Base-by-base conservation (phyloP, 2,113 vertebrate genomes). In the Bos javanicus region DNA sequence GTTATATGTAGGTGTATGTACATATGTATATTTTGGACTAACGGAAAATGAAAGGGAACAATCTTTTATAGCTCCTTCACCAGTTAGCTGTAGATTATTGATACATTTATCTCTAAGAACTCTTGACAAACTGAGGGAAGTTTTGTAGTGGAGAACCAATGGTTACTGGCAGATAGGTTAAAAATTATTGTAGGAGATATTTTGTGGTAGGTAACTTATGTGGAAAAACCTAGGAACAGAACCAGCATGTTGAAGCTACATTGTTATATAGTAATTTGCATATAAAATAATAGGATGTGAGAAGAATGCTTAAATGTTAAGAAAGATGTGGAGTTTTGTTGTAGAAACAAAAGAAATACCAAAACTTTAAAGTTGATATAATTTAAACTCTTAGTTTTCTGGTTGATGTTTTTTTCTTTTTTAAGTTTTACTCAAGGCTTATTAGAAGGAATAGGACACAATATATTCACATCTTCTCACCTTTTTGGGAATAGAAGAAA, bases 31-130 rank as follows among this genome's bases (percentile, higher is more conserved):
- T 97, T 94, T 93, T 97, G n/a, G 59, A 95, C 57, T 97, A 87
- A 96, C 57, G 95, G 76, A 93, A 89, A 95, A 64, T 95, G 46
- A 91, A 98, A 97, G 95, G 96, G 97, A 98, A 95, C 78, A 97
- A 94, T 67, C 57, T 50, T 94, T 39, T 15, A 46, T 74, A 74
- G 62, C 67, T 96, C 39, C 90, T 94, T 96, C 46, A 97, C 28
- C 21, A 94, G 11, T 92, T 90, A 81, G 76, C 52, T 96, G 46
- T 97, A 96, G 93, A 76, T 94, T 97, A 94, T 87, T 96, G 67
- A 62, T 90, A 74, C 43, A 30, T 56, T 95, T 93, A 80, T 94
- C 36, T 12, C 16, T 71, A 50, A 82, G 46, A 56, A 89, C 57
- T 50, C 50, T 87, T 89, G 71, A 48, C 6, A 81, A 48, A 74